phyloP scores from a whole-genome alignment of 2,888 invertebrate genomes.

The Ophonus ardosiacus region DNA sequence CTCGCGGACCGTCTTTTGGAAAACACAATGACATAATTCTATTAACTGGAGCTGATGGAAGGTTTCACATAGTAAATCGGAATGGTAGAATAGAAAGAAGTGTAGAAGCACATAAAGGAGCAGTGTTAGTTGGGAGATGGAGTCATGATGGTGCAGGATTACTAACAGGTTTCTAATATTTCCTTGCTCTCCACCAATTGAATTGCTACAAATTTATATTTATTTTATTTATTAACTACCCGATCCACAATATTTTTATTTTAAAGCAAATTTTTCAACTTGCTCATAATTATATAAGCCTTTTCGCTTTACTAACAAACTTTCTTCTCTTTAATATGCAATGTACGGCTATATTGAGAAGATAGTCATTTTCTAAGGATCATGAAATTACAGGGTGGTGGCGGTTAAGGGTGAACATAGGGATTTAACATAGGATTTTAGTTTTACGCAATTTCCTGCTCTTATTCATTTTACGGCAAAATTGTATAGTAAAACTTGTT shows the following conservation, averaged over 20 bases:
- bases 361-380: too few relatives aligned
- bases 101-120: slow-evolving; percentile 94
- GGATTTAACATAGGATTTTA: too few relatives aligned
- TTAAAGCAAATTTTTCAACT: background rate
- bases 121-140: slow-evolving; percentile 94
- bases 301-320: too few relatives aligned
- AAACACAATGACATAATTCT: slow-evolving; percentile 88
- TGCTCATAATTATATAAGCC: too few relatives aligned
- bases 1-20: slow-evolving; percentile 77
- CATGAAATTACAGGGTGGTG: too few relatives aligned
- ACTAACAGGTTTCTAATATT: slow-evolving; percentile 82
- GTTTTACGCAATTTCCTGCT: too few relatives aligned
- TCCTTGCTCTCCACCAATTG: background rate
- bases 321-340: too few relatives aligned
- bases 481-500: too few relatives aligned
- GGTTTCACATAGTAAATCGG: slow-evolving; percentile 92
- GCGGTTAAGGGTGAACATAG: too few relatives aligned
- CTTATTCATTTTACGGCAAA: too few relatives aligned
- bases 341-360: too few relatives aligned
- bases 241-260: slow-evolving; percentile 11
- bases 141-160: slow-evolving; percentile 97
- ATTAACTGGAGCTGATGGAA: slow-evolving; percentile 92
- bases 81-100: slow-evolving; percentile 95
- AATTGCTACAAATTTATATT: background rate
- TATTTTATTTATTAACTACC: slow-evolving; percentile 31